Base-by-base conservation (phyloP, 2,113 vertebrate genomes). In the Stegostoma tigrinum region DNA sequence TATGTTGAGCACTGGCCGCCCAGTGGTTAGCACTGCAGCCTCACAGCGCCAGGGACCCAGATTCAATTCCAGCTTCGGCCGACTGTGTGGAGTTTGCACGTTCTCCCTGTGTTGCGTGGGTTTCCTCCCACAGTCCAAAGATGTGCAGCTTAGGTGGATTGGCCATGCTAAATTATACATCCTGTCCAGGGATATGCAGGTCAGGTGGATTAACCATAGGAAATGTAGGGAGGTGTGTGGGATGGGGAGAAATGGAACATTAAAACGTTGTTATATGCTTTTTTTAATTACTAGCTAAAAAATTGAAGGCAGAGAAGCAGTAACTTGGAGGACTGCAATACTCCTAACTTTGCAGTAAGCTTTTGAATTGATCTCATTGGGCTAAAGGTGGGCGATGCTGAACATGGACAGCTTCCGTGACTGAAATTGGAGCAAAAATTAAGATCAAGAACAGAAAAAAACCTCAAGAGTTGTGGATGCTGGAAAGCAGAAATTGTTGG, bases 351-450 rank as follows among this genome's bases (percentile, higher is more conserved):
- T 89, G 95, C 48, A 48, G 48, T 48, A 48, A 48, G 48, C 48
- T 95, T 96, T 89, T 94, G 68, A 96, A 97, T 97, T 97, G 97
- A 97, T 96, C 97, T 64, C 61, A 1, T 30, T 55, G 27, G 96
- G 64, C 96, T 97, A 96, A 34, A 14, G 34, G 27, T 90, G 52
- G 30, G 87, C 17, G 2, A 96, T 95, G 64, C 96, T 45, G 96
- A 96, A 96, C 96, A 96, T 96, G 78, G 96, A 96, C 96, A 27
- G 64, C 95, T 38, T 67, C 95, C 83, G 34, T 95, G 70, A 0
- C 0, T 10, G 55, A 87, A 5, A 12, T 2, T 61, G 24, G 12
- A 78, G 27, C 30, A 66, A 17, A 48, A 21, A 75, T 14, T 61
- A 61, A 61, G 10, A 10, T 61, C 12, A 61, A 61, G 12, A 61